Conservation (phyloP, 2,888 invertebrate genomes). For the Helleia helle region DNA sequence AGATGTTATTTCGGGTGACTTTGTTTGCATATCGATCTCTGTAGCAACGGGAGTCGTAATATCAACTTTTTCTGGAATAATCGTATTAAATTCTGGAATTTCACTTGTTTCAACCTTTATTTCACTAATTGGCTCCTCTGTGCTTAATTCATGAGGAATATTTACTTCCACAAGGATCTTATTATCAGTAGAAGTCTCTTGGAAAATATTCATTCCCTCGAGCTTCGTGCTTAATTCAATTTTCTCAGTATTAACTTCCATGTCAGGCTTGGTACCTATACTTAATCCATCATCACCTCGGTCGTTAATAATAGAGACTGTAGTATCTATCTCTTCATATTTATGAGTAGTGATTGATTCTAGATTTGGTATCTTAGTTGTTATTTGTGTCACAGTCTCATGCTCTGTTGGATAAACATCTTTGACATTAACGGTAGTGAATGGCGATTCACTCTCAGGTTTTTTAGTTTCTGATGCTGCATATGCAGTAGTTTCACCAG, state of each 20-base stretch:
- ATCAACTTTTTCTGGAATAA: slow-evolving; percentile 3
- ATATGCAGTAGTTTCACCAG: too few relatives aligned
- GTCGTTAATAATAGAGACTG: slow-evolving; percentile 2
- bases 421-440: neutral
- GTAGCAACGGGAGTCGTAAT: neutral
- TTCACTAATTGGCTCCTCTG: slow-evolving; percentile 10
- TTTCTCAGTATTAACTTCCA: slow-evolving; percentile 3
- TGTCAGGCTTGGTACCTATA: neutral
- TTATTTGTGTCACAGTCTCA: too few relatives aligned
- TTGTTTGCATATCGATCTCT: neutral
- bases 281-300: neutral
- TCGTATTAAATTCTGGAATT: neutral
- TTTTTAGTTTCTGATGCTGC: too few relatives aligned
- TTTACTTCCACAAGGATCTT: too few relatives aligned
- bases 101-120: slow-evolving; percentile 13
- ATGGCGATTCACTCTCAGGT: neutral
- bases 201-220: slow-evolving; percentile 9
- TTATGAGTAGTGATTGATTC: neutral
- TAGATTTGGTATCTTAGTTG: neutral
- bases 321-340: slow-evolving; percentile 7
- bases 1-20: neutral
- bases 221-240: slow-evolving; percentile 5
- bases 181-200: slow-evolving; percentile 7
- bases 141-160: too few relatives aligned
- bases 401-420: neutral